Evolutionary conservation across 2,888 invertebrate species (phyloP).

Genomic region (Andrena hattorfiana): DNA sequence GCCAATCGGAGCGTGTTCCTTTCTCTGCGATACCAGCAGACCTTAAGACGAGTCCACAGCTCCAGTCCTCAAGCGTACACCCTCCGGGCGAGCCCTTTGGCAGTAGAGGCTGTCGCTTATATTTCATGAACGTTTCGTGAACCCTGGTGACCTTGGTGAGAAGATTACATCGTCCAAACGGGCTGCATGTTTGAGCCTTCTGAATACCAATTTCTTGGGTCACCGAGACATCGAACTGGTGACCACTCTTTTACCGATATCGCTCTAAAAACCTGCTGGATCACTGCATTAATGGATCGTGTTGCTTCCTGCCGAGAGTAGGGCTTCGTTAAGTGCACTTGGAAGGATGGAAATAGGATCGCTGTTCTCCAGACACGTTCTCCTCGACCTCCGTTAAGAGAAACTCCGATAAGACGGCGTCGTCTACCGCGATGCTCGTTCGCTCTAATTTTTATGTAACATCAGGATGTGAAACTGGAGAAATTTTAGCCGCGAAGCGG

Average conservation of each 20-base stretch:
- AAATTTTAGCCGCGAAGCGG: constrained; percentile 69
- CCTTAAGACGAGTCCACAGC: constrained; percentile 33
- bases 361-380: neutral
- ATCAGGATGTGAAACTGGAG: constrained; percentile 74
- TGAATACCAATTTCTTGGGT: neutral
- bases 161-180: constrained; percentile 3
- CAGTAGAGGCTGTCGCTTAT: neutral
- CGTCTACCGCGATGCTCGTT: constrained; percentile 43
- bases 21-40: constrained; percentile 34
- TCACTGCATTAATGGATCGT: no score
- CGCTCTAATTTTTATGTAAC: constrained; percentile 73
- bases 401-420: constrained; percentile 33
- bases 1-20: constrained; percentile 53
- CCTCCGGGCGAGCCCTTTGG: constrained; percentile 16
- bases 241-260: no score
- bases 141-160: constrained; percentile 38
- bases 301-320: no score
- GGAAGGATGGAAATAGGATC: no score
- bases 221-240: neutral
- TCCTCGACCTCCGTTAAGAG: constrained; percentile 1
- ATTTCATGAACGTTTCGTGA: constrained; percentile 10
- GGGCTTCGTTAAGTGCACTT: no score
- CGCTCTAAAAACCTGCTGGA: no score
- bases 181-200: neutral
- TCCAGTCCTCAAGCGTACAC: neutral